phyloP scores from a whole-genome alignment of 2,113 vertebrate genomes.

The Pteronura brasiliensis region DNA sequence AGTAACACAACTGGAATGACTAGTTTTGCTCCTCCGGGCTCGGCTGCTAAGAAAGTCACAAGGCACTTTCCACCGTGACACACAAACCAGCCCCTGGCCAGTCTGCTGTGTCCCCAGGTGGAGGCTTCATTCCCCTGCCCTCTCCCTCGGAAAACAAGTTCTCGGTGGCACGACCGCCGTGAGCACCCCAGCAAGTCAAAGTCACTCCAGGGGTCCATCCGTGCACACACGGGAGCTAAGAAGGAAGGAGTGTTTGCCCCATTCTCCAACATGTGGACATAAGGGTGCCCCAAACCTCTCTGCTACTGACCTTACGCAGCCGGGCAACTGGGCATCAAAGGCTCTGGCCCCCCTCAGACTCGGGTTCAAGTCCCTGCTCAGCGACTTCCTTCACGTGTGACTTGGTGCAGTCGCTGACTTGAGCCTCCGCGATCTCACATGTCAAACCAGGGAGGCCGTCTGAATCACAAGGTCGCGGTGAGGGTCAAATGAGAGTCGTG shows the following conservation, averaged over 20 bases:
- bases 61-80: neutral
- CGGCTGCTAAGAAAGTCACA: neutral
- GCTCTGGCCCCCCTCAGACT: neutral
- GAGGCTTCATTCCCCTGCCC: neutral
- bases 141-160: neutral
- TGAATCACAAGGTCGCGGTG: neutral
- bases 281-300: neutral
- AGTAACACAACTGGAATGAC: neutral
- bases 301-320: fast-evolving
- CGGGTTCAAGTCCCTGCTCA: neutral
- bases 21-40: neutral
- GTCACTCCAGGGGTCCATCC: neutral
- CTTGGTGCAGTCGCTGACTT: no score
- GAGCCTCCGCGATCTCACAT: neutral
- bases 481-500: neutral
- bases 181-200: neutral
- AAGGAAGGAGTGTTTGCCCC: no score
- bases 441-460: neutral
- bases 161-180: fast-evolving
- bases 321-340: no score
- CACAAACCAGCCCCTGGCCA: neutral
- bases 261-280: fast-evolving
- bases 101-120: neutral
- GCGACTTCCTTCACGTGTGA: neutral
- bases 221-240: fast-evolving